Conservation (phyloP, 2,888 invertebrate species). For the Andrena minutula region DNA sequence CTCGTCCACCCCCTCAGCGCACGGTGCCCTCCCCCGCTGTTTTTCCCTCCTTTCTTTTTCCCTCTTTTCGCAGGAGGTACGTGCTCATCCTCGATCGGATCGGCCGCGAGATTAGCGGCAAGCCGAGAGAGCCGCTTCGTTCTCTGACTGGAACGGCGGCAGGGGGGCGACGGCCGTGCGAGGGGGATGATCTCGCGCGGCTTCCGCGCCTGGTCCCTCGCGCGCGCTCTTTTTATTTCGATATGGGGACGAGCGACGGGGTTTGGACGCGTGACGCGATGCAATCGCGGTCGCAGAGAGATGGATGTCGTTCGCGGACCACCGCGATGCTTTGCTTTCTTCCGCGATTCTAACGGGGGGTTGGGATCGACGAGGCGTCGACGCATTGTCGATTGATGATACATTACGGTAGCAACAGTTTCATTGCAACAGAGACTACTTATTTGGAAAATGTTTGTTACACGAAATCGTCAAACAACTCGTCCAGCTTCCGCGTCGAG, state of each 20-base stretch:
- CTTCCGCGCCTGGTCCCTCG: slow-evolving; percentile 25
- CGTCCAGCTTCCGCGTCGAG: too few species aligned
- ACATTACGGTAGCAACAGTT: neutral
- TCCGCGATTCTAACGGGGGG: slow-evolving; percentile 15
- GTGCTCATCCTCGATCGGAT: slow-evolving; percentile 58
- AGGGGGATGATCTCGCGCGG: slow-evolving; percentile 55
- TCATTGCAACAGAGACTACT: too few species aligned
- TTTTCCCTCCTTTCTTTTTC: slow-evolving; percentile 27
- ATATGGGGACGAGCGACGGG: neutral
- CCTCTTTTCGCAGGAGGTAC: slow-evolving; percentile 37
- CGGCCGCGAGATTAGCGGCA: slow-evolving; percentile 60
- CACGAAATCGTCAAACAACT: too few species aligned
- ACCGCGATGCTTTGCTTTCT: slow-evolving; percentile 3
- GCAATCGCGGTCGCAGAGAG: slow-evolving; percentile 26
- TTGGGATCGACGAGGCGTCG: neutral
- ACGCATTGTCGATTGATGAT: neutral
- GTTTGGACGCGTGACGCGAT: slow-evolving; percentile 23
- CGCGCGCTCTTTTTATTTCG: slow-evolving; percentile 19
- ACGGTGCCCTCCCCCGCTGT: neutral
- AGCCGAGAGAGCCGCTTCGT: slow-evolving; percentile 40
- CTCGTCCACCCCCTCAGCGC: neutral
- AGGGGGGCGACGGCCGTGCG: slow-evolving; percentile 12
- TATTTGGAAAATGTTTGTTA: too few species aligned
- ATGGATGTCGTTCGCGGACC: slow-evolving; percentile 13
- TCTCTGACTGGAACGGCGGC: slow-evolving; percentile 14